Evolutionary conservation across 1,140 invertebrate species (phyloP).

Genomic region (Trichonephila inaurata): DNA sequence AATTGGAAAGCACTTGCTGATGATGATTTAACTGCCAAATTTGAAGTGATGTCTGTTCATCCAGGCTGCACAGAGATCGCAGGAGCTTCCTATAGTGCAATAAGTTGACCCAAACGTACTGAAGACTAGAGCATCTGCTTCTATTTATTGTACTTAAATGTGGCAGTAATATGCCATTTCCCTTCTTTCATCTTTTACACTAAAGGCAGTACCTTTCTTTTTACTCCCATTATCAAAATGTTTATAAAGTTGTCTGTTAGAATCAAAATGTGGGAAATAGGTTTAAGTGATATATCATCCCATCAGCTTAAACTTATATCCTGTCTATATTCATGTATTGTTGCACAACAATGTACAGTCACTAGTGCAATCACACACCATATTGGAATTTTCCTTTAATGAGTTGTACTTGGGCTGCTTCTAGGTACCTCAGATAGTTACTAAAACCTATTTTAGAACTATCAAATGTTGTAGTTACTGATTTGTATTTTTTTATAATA

Average conservation of each 20-base stretch:
- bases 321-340: conserved; percentile 33
- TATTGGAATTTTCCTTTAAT: conserved; percentile 1
- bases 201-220: conserved; percentile 8
- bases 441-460: conserved; percentile 32
- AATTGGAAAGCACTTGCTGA: conserved; percentile 79
- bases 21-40: conserved; percentile 39
- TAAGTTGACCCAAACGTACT: conserved; percentile 52
- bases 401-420: not conserved
- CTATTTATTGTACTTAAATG: conserved; percentile 31
- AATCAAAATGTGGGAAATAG: conserved; percentile 48
- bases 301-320: conserved; percentile 32
- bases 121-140: not conserved
- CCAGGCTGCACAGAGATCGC: conserved; percentile 72
- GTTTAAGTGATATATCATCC: conserved; percentile 67
- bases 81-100: conserved; percentile 72
- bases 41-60: conserved; percentile 42
- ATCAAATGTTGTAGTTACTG: conserved; percentile 31
- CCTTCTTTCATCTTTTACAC: not conserved
- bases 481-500: conserved; percentile 48
- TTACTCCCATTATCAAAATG: not conserved
- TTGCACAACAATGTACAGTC: conserved; percentile 39
- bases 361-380: conserved; percentile 30
- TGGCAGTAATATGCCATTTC: conserved; percentile 18
- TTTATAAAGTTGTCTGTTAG: conserved; percentile 22
- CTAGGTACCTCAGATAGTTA: not conserved